Evolutionary conservation across 2,797 vertebrate genomes (phyloP).

Genomic region (Liasis olivaceus): DNA sequence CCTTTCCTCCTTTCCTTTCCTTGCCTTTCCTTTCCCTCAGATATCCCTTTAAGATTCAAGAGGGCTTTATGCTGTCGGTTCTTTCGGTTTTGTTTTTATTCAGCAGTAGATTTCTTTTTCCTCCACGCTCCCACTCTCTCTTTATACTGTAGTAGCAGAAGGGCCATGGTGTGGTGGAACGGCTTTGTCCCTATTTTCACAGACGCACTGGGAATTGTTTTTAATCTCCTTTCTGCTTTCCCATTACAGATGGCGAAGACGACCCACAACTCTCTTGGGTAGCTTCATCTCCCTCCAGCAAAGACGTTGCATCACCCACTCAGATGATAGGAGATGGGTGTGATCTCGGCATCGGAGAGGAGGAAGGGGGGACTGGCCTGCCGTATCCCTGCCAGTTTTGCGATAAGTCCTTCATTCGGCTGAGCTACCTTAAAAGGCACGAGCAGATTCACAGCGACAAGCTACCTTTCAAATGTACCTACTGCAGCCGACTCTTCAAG

Average conservation of each 20-base stretch:
- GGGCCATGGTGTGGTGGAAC: constrained; percentile 68
- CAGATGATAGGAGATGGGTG: constrained; percentile 97
- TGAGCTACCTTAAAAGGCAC: constrained; percentile 98
- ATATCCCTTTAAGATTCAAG: constrained; percentile 51
- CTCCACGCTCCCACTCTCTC: not conserved
- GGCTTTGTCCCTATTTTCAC: constrained; percentile 92
- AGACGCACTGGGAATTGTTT: constrained; percentile 87
- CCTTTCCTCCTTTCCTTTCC: too few species aligned
- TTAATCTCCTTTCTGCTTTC: constrained; percentile 93
- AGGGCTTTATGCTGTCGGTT: not conserved
- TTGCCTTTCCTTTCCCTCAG: constrained; percentile 47
- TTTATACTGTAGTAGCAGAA: constrained; percentile 64
- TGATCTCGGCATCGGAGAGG: constrained; percentile 96
- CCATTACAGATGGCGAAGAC: constrained; percentile 94
- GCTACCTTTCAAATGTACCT: constrained; percentile 98
- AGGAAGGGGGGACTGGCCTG: constrained; percentile 96
- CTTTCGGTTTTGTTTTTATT: constrained; percentile 33
- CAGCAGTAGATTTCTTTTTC: constrained; percentile 18
- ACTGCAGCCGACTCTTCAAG: constrained; percentile 98
- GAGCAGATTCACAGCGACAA: constrained; percentile 99
- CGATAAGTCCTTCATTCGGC: constrained; percentile 98
- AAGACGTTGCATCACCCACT: constrained; percentile 98
- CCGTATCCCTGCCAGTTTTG: constrained; percentile 99
- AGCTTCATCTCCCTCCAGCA: constrained; percentile 99
- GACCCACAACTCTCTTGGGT: constrained; percentile 99